These are phyloP conservation scores for Rhombomys opimus DNA, from an alignment of 2,113 vertebrate genomes.

Conservation along the genomic window DNA sequence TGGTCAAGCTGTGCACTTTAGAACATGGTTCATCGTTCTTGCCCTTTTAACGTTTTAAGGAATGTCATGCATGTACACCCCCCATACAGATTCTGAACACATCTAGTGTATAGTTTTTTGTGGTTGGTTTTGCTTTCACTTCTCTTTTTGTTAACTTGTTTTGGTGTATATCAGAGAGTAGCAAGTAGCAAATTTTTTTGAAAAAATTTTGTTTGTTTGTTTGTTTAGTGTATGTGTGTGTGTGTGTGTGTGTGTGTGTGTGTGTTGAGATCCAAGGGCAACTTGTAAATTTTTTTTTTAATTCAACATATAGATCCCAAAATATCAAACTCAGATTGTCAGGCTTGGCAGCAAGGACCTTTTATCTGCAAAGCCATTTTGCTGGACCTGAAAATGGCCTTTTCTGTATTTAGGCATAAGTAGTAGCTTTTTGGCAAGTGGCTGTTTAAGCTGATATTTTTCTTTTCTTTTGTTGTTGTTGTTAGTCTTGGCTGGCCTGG, in stretches of 20 bases:
- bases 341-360: neutral
- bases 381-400: neutral
- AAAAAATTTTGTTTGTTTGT: neutral
- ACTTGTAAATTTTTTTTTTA: neutral
- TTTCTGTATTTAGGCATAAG: neutral
- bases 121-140: slow-evolving; percentile 58
- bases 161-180: neutral
- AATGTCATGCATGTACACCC: slow-evolving; percentile 15
- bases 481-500: too few species aligned
- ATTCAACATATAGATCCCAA: neutral
- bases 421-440: neutral
- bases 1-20: neutral
- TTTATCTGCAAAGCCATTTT: neutral
- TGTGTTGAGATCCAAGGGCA: neutral
- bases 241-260: neutral
- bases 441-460: neutral
- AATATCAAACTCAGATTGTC: neutral
- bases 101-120: neutral
- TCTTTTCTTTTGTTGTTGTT: too few species aligned
- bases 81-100: neutral
- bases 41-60: slow-evolving; percentile 41
- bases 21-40: neutral
- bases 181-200: neutral
- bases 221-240: neutral
- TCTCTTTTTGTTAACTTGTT: slow-evolving; percentile 37